phyloP scores from a whole-genome alignment of 2,888 invertebrate genomes.

The Cybosia mesomella region DNA sequence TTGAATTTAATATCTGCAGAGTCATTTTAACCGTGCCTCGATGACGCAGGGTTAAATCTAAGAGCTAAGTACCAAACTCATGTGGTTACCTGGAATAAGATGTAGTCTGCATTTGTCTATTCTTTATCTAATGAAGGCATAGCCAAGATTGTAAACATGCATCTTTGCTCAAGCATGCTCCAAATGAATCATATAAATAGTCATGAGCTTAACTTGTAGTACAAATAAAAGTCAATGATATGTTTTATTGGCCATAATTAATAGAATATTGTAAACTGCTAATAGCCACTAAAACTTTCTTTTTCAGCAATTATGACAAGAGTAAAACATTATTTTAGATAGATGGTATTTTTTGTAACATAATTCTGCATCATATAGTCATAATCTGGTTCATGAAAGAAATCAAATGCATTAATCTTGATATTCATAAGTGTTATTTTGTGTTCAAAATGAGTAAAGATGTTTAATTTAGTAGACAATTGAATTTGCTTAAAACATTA shows the following conservation, averaged over 20 bases:
- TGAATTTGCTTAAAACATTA: background rate
- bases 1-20: no score
- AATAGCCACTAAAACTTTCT: conserved; percentile 6
- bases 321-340: background rate
- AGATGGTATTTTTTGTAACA: background rate
- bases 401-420: background rate
- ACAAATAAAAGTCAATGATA: background rate
- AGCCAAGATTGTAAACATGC: background rate
- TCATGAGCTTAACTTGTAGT: background rate
- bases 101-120: background rate
- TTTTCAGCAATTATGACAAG: background rate
- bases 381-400: background rate
- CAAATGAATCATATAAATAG: background rate
- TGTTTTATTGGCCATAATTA: background rate
- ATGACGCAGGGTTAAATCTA: no score
- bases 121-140: background rate
- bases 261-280: background rate
- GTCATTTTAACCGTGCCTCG: no score
- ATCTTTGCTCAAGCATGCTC: background rate
- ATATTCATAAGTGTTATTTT: conserved; percentile 3
- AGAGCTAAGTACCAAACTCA: no score
- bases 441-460: background rate
- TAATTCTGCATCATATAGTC: conserved; percentile 4
- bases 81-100: background rate
- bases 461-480: background rate